Evolutionary conservation across 2,797 vertebrate genomes (phyloP), one percentile per base, ranked within the genome.

Genomic region (Halcyon leucocephala): DNA sequence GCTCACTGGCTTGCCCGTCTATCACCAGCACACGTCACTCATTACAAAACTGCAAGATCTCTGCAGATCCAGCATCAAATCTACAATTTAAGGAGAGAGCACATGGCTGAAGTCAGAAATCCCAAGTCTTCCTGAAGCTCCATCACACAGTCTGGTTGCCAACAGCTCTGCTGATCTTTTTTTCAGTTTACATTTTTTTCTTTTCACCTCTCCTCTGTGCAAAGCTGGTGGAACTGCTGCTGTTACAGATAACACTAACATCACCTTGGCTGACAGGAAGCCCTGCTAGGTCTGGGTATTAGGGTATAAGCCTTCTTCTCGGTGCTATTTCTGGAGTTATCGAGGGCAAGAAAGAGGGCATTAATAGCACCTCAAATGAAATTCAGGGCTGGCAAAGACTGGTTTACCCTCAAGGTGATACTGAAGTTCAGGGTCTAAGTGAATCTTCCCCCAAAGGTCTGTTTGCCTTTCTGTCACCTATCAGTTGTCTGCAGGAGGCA

Each of bases 391-490:
- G 14, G 7, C 15, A 60, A 82, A 76, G 66, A 28, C 33, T 31
- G 20, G 74, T 85, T 85, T 91, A 64, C 49, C 84, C 89, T 85
- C 2, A 16, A 84, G 64, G 71, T 82, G 22, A 69, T 77, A 48
- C 41, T 84, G 71, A 82, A 81, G 44, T 85, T 94, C 79, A 85
- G 72, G 29, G 44, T 80, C 5, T 70, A 39, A 64, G 39, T 66
- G 86, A 86, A 90, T 87, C 25, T 93, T 89, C 61, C 70, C 64
- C 65, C 67, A 92, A 61, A 93, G 71, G 57, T 82, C 81, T 95
- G 83, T 92, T 93, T 95, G 78, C 39, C 39, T 93, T 92, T 92
- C 88, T 33, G 28, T 90, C 90, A 91, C 91, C 94, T 73, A 35
- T 80, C 8, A 6, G 81, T 82, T 1, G 7, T 25, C 3, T 54